Evolutionary conservation across 2,888 invertebrate species (phyloP).

Genomic region (Lochmaea capreae): DNA sequence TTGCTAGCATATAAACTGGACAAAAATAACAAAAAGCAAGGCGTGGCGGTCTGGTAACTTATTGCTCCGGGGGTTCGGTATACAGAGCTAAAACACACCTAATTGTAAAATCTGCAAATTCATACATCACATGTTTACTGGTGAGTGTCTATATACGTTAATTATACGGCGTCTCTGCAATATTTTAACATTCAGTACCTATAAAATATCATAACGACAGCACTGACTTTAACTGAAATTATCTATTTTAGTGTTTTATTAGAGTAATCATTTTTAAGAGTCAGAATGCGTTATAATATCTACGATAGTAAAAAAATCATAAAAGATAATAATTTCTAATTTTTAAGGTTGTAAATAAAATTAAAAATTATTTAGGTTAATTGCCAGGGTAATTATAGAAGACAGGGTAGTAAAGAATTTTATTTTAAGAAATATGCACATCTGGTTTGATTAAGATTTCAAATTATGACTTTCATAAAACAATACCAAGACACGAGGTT

Average conservation of each 20-base stretch:
- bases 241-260: slow-evolving; percentile 5
- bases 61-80: too few relatives aligned
- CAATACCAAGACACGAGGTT: not conserved
- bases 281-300: slow-evolving; percentile 1
- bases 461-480: not conserved
- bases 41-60: too few relatives aligned
- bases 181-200: not conserved
- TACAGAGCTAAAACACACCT: too few relatives aligned
- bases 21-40: too few relatives aligned
- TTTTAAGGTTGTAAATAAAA: slow-evolving; percentile 6
- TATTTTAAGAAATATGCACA: slow-evolving; percentile 12
- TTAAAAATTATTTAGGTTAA: slow-evolving; percentile 11
- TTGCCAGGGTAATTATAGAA: not conserved
- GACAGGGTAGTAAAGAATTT: slow-evolving; percentile 14
- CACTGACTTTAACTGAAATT: not conserved
- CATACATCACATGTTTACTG: too few relatives aligned
- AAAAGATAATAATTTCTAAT: slow-evolving; percentile 6
- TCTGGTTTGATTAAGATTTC: not conserved
- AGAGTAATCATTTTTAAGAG: not conserved
- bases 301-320: slow-evolving; percentile 7
- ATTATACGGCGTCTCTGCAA: not conserved
- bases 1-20: too few relatives aligned
- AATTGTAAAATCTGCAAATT: too few relatives aligned
- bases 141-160: too few relatives aligned
- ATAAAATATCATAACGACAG: not conserved